phyloP scores from a whole-genome alignment of 2,797 vertebrate genomes.

The Liasis olivaceus region DNA sequence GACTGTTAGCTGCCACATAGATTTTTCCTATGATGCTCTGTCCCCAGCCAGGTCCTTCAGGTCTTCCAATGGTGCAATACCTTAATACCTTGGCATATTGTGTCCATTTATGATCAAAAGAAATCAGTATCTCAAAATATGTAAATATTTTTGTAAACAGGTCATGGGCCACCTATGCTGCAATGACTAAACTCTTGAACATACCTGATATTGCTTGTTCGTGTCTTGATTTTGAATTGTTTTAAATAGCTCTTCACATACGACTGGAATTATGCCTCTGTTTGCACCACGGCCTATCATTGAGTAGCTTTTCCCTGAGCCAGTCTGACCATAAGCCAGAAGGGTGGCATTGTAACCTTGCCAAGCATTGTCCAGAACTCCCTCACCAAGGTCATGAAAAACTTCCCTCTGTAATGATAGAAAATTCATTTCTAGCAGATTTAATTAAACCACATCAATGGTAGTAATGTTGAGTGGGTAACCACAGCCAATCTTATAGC shows the following conservation, averaged over 20 bases:
- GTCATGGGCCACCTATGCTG: neutral
- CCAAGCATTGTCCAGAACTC: constrained; percentile 80
- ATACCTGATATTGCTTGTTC: constrained; percentile 80
- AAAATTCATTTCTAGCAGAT: neutral
- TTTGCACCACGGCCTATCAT: constrained; percentile 84
- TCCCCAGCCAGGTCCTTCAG: neutral
- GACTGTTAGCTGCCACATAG: neutral
- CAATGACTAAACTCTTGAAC: neutral
- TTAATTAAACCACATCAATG: neutral
- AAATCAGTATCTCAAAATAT: neutral
- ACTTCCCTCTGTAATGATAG: constrained; percentile 72
- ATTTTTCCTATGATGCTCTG: neutral
- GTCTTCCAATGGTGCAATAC: neutral
- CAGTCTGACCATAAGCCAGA: constrained; percentile 83
- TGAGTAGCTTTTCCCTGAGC: constrained; percentile 87
- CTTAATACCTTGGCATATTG: neutral
- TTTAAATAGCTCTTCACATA: constrained; percentile 83
- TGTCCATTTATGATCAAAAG: neutral
- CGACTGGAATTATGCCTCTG: constrained; percentile 82
- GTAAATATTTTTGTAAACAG: neutral
- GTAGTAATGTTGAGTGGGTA: neutral
- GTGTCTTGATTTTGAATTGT: constrained; percentile 74
- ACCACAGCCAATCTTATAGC: neutral
- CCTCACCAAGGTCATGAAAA: constrained; percentile 81
- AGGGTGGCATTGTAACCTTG: constrained; percentile 86